Percentiles rank a stretch among this genome's conserved stretches.
Conservation (phyloP, 2,113 vertebrate genomes). For the Lampris incognitus region DNA sequence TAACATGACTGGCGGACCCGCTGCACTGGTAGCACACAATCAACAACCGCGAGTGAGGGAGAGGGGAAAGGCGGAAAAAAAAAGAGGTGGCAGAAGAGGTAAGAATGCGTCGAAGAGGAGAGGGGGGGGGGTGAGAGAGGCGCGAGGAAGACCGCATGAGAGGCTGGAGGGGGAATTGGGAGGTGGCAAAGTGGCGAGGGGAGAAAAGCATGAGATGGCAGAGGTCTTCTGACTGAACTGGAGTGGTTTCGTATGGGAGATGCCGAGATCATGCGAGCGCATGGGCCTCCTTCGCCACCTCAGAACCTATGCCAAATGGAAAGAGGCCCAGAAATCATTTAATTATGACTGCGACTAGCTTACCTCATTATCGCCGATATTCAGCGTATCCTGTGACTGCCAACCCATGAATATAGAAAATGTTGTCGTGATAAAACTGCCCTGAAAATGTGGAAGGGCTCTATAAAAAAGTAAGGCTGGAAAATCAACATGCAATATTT, state of each 20-base stretch:
- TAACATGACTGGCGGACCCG: constrained; percentile 52
- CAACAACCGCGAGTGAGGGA: not conserved
- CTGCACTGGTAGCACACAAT: constrained; percentile 23
- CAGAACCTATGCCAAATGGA: constrained; percentile 66
- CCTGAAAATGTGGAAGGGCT: not conserved
- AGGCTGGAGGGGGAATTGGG: constrained; percentile 19
- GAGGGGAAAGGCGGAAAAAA: not conserved
- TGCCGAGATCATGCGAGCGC: constrained; percentile 14
- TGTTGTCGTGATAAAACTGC: constrained; percentile 34
- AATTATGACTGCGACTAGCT: constrained; percentile 51
- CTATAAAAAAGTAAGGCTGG: no score
- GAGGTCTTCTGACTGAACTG: constrained; percentile 15
- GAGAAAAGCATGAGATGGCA: constrained; percentile 28
- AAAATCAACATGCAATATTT: no score
- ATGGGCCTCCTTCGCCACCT: constrained; percentile 49
- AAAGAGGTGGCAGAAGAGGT: not conserved
- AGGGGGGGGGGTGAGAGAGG: constrained; percentile 9
- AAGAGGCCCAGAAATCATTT: constrained; percentile 62
- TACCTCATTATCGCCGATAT: constrained; percentile 55
- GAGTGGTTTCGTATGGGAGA: constrained; percentile 28
- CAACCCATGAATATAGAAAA: constrained; percentile 43
- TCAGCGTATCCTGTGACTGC: constrained; percentile 51
- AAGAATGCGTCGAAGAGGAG: constrained; percentile 26
- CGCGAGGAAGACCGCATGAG: not conserved
- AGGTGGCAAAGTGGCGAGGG: constrained; percentile 34